A percentile compares a stretch with the other conserved stretches of the same genome.
These are phyloP conservation scores for Microcebus jonahi DNA, from an alignment of 2,113 vertebrate species.

Conservation along the genomic window DNA sequence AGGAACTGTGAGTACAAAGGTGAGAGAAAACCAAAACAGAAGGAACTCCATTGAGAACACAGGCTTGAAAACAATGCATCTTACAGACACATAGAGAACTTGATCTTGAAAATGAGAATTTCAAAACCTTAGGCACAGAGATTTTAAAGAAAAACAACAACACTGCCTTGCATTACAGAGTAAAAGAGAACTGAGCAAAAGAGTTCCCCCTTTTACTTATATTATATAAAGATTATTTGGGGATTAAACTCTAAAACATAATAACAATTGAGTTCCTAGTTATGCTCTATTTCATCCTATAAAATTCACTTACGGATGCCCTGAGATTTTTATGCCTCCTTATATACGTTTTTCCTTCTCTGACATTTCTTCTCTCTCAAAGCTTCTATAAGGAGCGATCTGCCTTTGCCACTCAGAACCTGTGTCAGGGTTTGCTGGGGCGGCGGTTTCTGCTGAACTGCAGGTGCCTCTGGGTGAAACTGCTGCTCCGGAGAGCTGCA, in stretches of 20 bases:
- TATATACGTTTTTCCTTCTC: background rate
- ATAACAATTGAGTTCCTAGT: background rate
- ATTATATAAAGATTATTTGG: background rate
- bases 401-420: background rate
- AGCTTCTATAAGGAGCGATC: background rate
- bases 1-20: background rate
- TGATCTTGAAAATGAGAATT: background rate
- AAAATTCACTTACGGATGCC: background rate
- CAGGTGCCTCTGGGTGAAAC: background rate
- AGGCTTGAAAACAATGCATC: background rate
- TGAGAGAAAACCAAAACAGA: background rate
- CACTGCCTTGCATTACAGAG: background rate
- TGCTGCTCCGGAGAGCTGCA: background rate
- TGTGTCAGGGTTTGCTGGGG: background rate
- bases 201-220: background rate
- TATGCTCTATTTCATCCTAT: background rate
- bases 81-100: background rate
- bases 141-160: background rate
- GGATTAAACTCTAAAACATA: background rate
- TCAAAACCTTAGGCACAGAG: background rate
- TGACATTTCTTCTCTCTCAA: background rate
- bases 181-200: background rate
- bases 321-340: too few relatives aligned
- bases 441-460: background rate
- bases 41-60: background rate